Conservation (phyloP, 2,888 invertebrate genomes). For the Tortricodes alternella region DNA sequence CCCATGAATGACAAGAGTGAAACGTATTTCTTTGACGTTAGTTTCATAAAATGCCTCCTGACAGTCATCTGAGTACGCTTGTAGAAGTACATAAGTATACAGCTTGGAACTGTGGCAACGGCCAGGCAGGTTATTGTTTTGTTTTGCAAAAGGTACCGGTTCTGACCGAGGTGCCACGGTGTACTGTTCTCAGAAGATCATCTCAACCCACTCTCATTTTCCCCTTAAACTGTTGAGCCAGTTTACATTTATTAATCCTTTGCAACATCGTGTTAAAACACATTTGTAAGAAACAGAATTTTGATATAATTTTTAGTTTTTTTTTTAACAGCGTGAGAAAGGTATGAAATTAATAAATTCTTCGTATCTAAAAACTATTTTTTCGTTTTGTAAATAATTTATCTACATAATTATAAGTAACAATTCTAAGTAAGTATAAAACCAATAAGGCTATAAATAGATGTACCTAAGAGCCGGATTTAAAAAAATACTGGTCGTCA, state of each 20-base stretch:
- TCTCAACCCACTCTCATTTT: conserved; percentile 30
- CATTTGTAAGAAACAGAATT: neutral
- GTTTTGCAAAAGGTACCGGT: conserved; percentile 32
- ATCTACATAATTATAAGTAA: too few species aligned
- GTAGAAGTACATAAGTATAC: conserved; percentile 1
- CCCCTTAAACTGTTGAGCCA: conserved; percentile 23
- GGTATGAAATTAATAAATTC: too few species aligned
- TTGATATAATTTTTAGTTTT: too few species aligned
- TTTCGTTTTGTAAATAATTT: too few species aligned
- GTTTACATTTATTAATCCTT: conserved; percentile 26
- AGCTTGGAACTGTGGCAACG: conserved; percentile 24
- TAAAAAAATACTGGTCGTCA: too few species aligned
- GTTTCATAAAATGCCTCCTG: neutral
- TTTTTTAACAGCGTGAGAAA: too few species aligned
- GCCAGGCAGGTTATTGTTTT: conserved; percentile 31
- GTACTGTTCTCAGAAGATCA: conserved; percentile 32
- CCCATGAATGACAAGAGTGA: neutral
- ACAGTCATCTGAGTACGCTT: neutral
- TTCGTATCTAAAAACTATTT: too few species aligned
- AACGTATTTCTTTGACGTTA: neutral
- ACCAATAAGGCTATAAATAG: too few species aligned
- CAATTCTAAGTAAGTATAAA: too few species aligned
- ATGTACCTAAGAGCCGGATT: too few species aligned
- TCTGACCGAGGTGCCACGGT: conserved; percentile 21
- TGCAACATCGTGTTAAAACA: conserved; percentile 16